Percentiles rank a stretch among this genome's conserved stretches.
phyloP scores from a whole-genome alignment of 2,113 vertebrate species.

The Hemibagrus wyckioides region DNA sequence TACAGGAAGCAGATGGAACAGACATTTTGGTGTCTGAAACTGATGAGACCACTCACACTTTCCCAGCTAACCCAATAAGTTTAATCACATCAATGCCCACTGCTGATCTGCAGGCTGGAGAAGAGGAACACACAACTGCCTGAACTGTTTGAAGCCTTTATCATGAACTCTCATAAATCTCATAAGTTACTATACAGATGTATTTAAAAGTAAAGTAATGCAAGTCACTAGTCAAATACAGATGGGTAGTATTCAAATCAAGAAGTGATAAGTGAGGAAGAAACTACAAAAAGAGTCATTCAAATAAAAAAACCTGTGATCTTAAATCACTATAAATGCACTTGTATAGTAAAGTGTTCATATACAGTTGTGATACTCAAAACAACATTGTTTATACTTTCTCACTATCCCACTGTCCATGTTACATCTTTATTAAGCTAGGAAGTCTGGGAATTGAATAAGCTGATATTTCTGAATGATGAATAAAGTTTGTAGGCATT shows the following conservation, averaged over 20 bases:
- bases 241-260: not conserved
- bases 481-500: not conserved
- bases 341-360: too few species aligned
- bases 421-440: not conserved
- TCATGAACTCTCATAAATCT: not conserved
- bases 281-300: not conserved
- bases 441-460: not conserved
- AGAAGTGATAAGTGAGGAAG: not conserved
- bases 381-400: not conserved
- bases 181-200: not conserved
- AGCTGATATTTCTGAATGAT: not conserved
- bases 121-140: not conserved
- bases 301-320: too few species aligned
- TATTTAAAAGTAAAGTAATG: not conserved
- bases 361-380: not conserved
- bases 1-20: not conserved
- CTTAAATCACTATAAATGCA: too few species aligned
- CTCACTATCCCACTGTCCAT: not conserved
- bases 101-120: not conserved
- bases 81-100: not conserved
- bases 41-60: not conserved
- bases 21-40: not conserved
- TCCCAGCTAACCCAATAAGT: slow-evolving; percentile 4
- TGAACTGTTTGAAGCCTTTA: not conserved
- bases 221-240: not conserved